Conservation (phyloP, 2,888 invertebrate species). For the Lutraria lutraria region DNA sequence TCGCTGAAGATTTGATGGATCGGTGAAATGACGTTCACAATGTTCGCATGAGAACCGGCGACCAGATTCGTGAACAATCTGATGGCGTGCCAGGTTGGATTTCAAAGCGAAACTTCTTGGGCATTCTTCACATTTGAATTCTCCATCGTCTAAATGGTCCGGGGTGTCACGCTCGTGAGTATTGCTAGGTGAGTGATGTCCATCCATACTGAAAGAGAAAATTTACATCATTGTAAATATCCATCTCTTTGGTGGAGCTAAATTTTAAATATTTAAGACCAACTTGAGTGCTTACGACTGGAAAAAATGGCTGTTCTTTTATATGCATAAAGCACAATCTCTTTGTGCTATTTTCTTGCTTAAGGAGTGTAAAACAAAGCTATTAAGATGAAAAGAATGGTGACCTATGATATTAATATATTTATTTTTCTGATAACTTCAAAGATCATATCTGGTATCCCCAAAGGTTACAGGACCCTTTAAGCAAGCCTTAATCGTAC, state of each 20-base stretch:
- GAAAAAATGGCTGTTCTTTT: no score
- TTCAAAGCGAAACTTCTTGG: conserved; percentile 94
- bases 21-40: conserved; percentile 91
- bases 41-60: conserved; percentile 97
- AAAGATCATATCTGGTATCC: no score
- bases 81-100: conserved; percentile 93
- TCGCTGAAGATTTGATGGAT: conserved; percentile 97
- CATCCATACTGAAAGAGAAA: conserved; percentile 31
- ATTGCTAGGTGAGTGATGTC: conserved; percentile 24
- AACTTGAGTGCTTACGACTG: no score
- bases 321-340: no score
- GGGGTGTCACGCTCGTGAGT: conserved; percentile 42
- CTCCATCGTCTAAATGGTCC: conserved; percentile 84
- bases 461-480: no score
- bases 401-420: no score
- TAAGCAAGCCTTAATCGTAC: no score
- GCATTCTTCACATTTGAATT: conserved; percentile 94
- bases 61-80: conserved; percentile 81
- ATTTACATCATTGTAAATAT: not conserved
- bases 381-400: no score
- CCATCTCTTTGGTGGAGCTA: not conserved
- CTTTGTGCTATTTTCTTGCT: no score
- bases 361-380: no score
- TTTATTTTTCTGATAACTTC: no score
- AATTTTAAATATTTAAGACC: no score